Conservation (phyloP, 1,140 invertebrate genomes). For the Zaprionus capensis region DNA sequence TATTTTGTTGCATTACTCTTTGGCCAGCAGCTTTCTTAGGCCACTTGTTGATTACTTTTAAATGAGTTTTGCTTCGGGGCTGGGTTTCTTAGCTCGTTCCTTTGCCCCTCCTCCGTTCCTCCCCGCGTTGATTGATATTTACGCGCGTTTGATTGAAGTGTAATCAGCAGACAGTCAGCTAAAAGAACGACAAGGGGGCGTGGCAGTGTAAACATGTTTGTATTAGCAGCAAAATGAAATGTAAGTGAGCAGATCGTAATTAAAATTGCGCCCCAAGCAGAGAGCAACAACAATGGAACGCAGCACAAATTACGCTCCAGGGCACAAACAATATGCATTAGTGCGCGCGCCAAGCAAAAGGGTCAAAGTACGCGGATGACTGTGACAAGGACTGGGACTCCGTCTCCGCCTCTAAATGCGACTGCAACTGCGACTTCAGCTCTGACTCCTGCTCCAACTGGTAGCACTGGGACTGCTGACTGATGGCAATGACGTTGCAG, state of each 20-base stretch:
- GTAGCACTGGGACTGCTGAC: slow-evolving; percentile 8
- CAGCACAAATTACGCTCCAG: slow-evolving; percentile 68
- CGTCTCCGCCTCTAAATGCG: background rate
- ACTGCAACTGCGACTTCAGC: slow-evolving; percentile 7
- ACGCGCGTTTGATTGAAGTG: slow-evolving; percentile 78
- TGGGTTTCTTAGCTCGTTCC: slow-evolving; percentile 42
- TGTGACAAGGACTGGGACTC: slow-evolving; percentile 22
- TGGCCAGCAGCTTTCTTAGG: slow-evolving; percentile 38
- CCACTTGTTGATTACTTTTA: slow-evolving; percentile 81
- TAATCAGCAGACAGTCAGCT: slow-evolving; percentile 70
- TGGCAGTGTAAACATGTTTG: slow-evolving; percentile 34
- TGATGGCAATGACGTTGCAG: slow-evolving; percentile 70
- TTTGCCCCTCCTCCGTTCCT: background rate
- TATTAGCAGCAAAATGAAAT: slow-evolving; percentile 75
- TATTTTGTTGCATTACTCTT: slow-evolving; percentile 30
- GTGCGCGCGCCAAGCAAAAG: slow-evolving; percentile 35
- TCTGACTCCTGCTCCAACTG: background rate
- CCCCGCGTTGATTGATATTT: slow-evolving; percentile 72
- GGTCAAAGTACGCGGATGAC: slow-evolving; percentile 67
- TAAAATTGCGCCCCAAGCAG: slow-evolving; percentile 66
- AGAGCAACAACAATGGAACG: slow-evolving; percentile 46
- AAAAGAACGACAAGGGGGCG: slow-evolving; percentile 8
- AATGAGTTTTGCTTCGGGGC: slow-evolving; percentile 73
- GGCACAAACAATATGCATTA: slow-evolving; percentile 79
- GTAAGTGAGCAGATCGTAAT: slow-evolving; percentile 81